Conservation (phyloP, 2,888 invertebrate species). For the Aporophyla nigra region DNA sequence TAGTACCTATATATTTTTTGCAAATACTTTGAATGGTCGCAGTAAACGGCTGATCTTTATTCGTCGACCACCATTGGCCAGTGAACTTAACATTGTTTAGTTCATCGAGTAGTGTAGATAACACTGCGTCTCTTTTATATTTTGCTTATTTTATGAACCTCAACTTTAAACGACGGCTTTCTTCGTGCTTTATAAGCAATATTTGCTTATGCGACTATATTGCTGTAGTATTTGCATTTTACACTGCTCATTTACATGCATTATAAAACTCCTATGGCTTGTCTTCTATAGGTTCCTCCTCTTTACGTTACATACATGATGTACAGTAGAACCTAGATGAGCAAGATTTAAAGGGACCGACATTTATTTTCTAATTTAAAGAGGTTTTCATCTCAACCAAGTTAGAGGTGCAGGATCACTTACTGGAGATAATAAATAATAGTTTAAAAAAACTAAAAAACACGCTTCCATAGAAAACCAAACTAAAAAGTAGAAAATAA, state of each 20-base stretch:
- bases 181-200: conserved; percentile 26
- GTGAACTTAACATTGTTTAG: conserved; percentile 70
- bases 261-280: conserved; percentile 66
- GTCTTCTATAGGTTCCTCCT: conserved; percentile 52
- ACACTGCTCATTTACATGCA: conserved; percentile 61
- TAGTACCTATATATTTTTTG: conserved; percentile 73
- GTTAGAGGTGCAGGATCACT: too few relatives aligned
- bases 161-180: conserved; percentile 27
- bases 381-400: too few relatives aligned
- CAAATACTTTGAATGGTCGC: conserved; percentile 70
- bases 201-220: conserved; percentile 23
- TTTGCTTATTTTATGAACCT: conserved; percentile 40
- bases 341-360: too few relatives aligned
- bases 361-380: too few relatives aligned
- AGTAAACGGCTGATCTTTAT: conserved; percentile 73
- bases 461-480: too few relatives aligned
- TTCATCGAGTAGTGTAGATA: conserved; percentile 30
- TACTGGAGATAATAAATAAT: too few relatives aligned
- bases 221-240: conserved; percentile 34
- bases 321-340: conserved; percentile 21
- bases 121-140: conserved; percentile 23
- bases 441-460: too few relatives aligned
- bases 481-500: too few relatives aligned
- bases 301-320: conserved; percentile 43
- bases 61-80: conserved; percentile 67